A percentile compares a stretch with the other conserved stretches of the same genome.
phyloP scores from a whole-genome alignment of 2,888 invertebrate species.

The Lepidocyrtoides sp. region DNA sequence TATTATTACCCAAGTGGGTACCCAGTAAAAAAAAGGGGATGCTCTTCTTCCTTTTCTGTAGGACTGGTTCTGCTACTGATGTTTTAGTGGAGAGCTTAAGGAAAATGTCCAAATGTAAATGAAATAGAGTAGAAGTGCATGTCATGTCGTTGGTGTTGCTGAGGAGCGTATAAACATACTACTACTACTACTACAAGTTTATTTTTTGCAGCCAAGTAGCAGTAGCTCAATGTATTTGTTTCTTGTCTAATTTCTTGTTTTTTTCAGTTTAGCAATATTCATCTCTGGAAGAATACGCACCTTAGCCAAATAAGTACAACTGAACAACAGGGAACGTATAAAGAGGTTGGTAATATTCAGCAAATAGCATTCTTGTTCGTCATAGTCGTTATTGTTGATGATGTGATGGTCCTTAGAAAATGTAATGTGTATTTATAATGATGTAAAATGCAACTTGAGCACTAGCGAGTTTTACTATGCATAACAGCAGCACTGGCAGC shows the following conservation, averaged over 20 bases:
- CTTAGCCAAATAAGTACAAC: too few species aligned
- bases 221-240: constrained; percentile 5
- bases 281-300: background rate
- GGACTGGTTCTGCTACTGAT: background rate
- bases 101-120: constrained; percentile 79
- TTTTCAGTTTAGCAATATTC: background rate
- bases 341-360: background rate
- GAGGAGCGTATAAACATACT: background rate
- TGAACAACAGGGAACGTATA: background rate
- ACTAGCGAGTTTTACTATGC: background rate
- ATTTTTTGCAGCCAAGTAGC: background rate
- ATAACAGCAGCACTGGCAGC: background rate
- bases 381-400: constrained; percentile 73
- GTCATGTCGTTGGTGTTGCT: constrained; percentile 23
- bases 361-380: constrained; percentile 53
- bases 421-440: constrained; percentile 72
- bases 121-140: constrained; percentile 70
- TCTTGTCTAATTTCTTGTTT: constrained; percentile 29
- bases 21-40: constrained; percentile 72
- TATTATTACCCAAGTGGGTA: constrained; percentile 81
- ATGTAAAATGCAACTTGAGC: constrained; percentile 47
- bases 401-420: constrained; percentile 38
- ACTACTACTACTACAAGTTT: background rate
- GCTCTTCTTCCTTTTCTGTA: constrained; percentile 26
- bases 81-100: constrained; percentile 33